Conservation (phyloP, 2,113 vertebrate species). For the Dipodomys ordii region DNA sequence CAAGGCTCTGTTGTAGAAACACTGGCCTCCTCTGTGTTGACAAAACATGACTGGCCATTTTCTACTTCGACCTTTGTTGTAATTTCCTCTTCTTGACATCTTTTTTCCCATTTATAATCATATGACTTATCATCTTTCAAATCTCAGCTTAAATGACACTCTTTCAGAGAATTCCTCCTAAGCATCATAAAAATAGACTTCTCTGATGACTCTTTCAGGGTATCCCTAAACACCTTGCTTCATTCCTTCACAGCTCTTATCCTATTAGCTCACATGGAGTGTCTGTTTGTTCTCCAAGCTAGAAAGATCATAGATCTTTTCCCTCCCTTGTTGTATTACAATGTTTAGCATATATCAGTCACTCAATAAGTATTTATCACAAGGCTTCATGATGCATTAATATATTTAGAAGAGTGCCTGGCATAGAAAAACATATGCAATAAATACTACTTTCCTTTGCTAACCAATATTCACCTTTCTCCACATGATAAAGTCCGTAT, state of each 20-base stretch:
- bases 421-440: neutral
- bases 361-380: slow-evolving; percentile 1
- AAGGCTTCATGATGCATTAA: neutral
- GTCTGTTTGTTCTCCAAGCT: neutral
- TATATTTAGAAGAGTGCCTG: neutral
- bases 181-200: neutral
- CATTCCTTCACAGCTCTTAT: neutral
- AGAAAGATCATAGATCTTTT: neutral
- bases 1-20: neutral
- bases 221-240: neutral
- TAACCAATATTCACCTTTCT: neutral
- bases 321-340: neutral
- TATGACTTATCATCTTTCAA: neutral
- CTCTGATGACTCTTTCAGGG: neutral
- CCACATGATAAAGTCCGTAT: neutral
- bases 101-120: slow-evolving; percentile 11
- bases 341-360: neutral
- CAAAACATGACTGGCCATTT: neutral
- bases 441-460: neutral
- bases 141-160: neutral
- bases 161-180: neutral
- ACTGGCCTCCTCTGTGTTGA: slow-evolving; percentile 18
- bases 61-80: slow-evolving; percentile 4
- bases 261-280: neutral
- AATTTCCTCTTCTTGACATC: slow-evolving; percentile 13